Base-by-base conservation (phyloP, 2,888 invertebrate species). In the Drosophila robusta region DNA sequence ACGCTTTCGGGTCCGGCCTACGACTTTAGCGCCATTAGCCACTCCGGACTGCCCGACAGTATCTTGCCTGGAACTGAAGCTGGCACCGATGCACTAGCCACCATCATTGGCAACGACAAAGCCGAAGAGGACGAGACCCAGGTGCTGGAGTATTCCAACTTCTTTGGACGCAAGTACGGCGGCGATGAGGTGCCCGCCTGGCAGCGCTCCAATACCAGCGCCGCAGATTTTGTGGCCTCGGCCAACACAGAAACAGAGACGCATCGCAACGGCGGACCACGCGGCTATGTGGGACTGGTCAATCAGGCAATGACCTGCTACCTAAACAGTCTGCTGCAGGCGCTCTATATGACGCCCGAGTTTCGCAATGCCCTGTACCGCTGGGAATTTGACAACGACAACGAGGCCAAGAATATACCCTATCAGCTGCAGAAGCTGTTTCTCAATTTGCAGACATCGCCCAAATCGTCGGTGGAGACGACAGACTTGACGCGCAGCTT, bases 241-340 rank as follows among this genome's bases (percentile, higher is more conserved):
- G 61, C 74, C 12, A 75, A 75, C 12, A 75, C 78, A 6, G 84
- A 75, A 51, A 58, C 79, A 3, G 77, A 78, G 12, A 2, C 39
- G 24, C 51, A 49, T 2, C 70, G 61, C 49, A 66, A 61, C 44
- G 60, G 58, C 2, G 22, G 70, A 18, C 55, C 75, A 1, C 71
- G 75, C 6, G 86, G 90, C 12, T 96, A 95, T 91, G 96, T 97
- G 9, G 97, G 97, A 36, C 93, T 97, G 51, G 96, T 97, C 8
- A 97, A 97, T 91, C 96, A 97, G 91, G 97, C 97, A 1, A 98
- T 97, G 97, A 98, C 97, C 0, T 98, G 98, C 90, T 98, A 98
- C 91, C 93, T 98, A 63, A 98, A 98, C 92, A 97, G 97, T 92
- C 93, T 98, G 46, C 93, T 98, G 24, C 98, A 98, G 93, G 96